phyloP scores from a whole-genome alignment of 1,140 invertebrate species.

The Lithobius niger region DNA sequence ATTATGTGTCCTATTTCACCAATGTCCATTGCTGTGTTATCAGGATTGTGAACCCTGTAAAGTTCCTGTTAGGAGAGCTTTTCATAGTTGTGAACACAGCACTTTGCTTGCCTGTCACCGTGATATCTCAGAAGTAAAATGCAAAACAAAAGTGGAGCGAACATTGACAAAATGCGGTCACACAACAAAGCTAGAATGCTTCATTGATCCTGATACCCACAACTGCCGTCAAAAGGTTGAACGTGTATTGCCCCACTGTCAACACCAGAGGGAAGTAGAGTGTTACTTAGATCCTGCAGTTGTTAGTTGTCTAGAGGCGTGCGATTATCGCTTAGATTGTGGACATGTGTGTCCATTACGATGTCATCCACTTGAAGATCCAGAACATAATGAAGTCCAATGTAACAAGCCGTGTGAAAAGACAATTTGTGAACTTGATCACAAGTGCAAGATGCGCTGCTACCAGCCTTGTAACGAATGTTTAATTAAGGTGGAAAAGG shows the following conservation, averaged over 20 bases:
- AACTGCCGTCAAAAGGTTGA: constrained; percentile 8
- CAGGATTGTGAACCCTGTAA: constrained; percentile 17
- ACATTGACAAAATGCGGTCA: constrained; percentile 4
- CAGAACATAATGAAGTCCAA: no score
- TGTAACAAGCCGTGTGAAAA: no score
- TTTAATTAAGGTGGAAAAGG: no score
- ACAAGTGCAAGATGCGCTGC: no score
- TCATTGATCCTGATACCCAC: constrained; percentile 2
- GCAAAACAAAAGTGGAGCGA: background rate
- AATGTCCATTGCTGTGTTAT: constrained; percentile 3
- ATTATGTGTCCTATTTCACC: constrained; percentile 12
- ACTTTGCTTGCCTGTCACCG: constrained; percentile 9
- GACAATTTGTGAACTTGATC: no score
- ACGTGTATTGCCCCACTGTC: constrained; percentile 1
- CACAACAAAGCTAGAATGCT: constrained; percentile 15
- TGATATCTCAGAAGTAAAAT: background rate
- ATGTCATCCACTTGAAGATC: no score
- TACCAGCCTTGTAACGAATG: no score
- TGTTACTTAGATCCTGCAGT: no score
- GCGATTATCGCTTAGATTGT: no score
- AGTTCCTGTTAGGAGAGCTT: constrained; percentile 3
- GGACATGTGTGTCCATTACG: no score
- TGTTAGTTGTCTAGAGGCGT: no score
- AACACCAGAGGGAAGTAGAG: no score
- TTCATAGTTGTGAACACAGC: constrained; percentile 1